Evolutionary conservation across 2,888 invertebrate species (phyloP).

Genomic region (Aethes cnicana): DNA sequence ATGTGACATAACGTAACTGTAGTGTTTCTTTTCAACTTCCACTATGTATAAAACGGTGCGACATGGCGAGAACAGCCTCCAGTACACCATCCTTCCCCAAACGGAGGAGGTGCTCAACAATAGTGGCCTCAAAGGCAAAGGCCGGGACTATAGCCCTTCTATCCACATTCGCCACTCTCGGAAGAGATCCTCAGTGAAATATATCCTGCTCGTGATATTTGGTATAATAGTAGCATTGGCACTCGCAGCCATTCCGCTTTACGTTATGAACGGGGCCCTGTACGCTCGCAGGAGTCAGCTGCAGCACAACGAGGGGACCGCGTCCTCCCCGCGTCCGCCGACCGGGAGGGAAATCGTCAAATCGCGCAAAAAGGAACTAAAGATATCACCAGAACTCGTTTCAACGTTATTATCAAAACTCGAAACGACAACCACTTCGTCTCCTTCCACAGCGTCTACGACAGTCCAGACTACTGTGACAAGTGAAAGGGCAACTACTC

Average conservation of each 20-base stretch:
- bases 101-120: constrained; percentile 85
- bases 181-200: constrained; percentile 64
- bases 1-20: constrained; percentile 48
- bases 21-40: constrained; percentile 64
- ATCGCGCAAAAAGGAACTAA: constrained; percentile 69
- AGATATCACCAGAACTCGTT: constrained; percentile 54
- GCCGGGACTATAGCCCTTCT: constrained; percentile 76
- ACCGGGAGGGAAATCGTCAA: constrained; percentile 58
- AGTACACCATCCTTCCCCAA: constrained; percentile 88
- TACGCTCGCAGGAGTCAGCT: constrained; percentile 52
- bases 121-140: constrained; percentile 81
- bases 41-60: constrained; percentile 89
- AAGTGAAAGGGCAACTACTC: constrained; percentile 58
- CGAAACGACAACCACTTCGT: constrained; percentile 48
- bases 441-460: constrained; percentile 43
- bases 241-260: constrained; percentile 63
- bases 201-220: constrained; percentile 62
- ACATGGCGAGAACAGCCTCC: constrained; percentile 88
- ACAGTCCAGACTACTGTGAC: constrained; percentile 45
- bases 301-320: constrained; percentile 48
- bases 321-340: constrained; percentile 53
- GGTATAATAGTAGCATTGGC: constrained; percentile 61
- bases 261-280: constrained; percentile 61
- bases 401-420: constrained; percentile 51
- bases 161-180: constrained; percentile 67